Evolutionary conservation across 2,113 vertebrate species (phyloP).

Genomic region (Diphyllodes magnificus): DNA sequence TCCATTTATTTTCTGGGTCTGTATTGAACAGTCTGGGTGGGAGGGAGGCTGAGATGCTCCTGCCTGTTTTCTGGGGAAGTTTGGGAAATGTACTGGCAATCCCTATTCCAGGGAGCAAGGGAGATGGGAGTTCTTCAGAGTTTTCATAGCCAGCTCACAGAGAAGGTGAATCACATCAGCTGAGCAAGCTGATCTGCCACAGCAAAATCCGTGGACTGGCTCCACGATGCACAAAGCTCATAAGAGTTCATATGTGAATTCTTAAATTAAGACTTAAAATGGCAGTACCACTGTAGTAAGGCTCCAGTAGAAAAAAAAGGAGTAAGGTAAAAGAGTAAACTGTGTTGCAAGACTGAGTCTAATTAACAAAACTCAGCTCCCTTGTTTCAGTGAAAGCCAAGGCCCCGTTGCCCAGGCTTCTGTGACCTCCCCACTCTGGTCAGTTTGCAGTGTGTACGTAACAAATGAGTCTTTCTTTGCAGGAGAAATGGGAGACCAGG

Average conservation of each 20-base stretch:
- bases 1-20: background rate
- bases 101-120: background rate
- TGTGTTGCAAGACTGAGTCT: background rate
- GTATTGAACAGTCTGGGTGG: background rate
- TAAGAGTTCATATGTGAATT: background rate
- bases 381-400: background rate
- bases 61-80: background rate
- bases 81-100: background rate
- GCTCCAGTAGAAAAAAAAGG: background rate
- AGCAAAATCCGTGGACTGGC: background rate
- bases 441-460: background rate
- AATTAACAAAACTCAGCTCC: background rate
- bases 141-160: background rate
- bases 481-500: slow-evolving; percentile 4
- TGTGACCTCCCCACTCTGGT: background rate
- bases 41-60: background rate
- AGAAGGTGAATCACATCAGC: background rate
- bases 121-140: background rate
- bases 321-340: background rate
- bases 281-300: background rate
- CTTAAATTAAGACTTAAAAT: background rate
- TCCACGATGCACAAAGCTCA: background rate
- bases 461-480: background rate
- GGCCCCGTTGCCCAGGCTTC: background rate
- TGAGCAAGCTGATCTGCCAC: background rate